phyloP scores from a whole-genome alignment of 2,113 vertebrate species.

The Euleptes europaea region DNA sequence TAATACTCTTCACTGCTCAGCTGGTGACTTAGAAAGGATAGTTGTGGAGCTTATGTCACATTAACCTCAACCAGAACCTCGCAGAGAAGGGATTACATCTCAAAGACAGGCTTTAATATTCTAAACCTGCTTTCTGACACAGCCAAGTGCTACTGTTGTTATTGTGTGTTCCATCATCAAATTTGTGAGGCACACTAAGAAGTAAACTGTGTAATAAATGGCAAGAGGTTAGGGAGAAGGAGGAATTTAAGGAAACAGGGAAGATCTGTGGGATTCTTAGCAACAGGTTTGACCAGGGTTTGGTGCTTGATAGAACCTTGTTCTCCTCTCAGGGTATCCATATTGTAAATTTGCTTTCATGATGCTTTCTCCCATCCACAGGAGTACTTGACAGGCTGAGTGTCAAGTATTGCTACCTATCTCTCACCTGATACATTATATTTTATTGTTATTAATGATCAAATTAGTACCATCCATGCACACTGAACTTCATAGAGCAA shows the following conservation, averaged over 20 bases:
- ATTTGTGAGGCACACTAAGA: slow-evolving; percentile 18
- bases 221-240: background rate
- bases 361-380: background rate
- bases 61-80: slow-evolving; percentile 51
- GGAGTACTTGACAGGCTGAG: background rate
- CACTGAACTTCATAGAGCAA: no score
- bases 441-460: no score
- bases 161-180: background rate
- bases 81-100: slow-evolving; percentile 40
- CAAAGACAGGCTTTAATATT: slow-evolving; percentile 18
- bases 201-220: background rate
- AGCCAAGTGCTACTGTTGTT: slow-evolving; percentile 13
- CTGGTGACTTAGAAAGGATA: slow-evolving; percentile 44
- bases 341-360: background rate
- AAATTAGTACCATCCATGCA: no score
- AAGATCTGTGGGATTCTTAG: fast-evolving
- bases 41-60: slow-evolving; percentile 45
- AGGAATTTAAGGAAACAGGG: fast-evolving
- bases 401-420: no score
- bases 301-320: fast-evolving
- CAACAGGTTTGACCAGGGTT: background rate
- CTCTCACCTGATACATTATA: no score
- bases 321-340: background rate
- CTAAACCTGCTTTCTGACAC: slow-evolving; percentile 20
- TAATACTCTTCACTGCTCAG: slow-evolving; percentile 30